A percentile compares a stretch with the other conserved stretches of the same genome.
These are phyloP conservation scores for Pogonomyrmex californicus DNA, from an alignment of 1,140 invertebrate genomes.

Conservation along the genomic window DNA sequence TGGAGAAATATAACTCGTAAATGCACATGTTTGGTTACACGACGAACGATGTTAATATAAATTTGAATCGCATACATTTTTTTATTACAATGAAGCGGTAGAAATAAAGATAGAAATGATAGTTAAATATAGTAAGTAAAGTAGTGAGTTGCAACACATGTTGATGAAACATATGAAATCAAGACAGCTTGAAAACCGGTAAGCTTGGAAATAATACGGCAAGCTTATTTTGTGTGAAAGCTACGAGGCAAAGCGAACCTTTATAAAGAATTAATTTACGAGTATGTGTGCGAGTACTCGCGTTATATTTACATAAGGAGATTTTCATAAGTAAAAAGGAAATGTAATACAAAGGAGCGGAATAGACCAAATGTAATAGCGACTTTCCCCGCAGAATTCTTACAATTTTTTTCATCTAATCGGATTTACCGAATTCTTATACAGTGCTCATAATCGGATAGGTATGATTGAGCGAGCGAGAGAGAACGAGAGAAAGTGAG, in stretches of 20 bases:
- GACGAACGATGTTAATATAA: not conserved
- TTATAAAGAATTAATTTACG: not conserved
- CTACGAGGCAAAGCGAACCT: not conserved
- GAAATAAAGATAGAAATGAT: not conserved
- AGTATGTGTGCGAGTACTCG: not conserved
- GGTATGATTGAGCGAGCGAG: not conserved
- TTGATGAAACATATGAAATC: not conserved
- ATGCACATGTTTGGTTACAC: not conserved
- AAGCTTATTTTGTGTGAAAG: not conserved
- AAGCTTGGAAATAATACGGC: not conserved
- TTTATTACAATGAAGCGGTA: not conserved
- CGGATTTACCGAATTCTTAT: slow-evolving; percentile 6
- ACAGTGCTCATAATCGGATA: slow-evolving; percentile 1
- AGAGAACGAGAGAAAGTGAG: not conserved
- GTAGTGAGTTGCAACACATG: not conserved
- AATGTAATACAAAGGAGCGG: not conserved
- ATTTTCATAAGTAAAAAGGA: not conserved
- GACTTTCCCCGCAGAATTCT: not conserved
- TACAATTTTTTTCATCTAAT: not conserved
- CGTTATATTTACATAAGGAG: not conserved
- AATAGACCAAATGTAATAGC: not conserved
- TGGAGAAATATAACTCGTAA: not conserved
- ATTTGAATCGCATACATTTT: not conserved
- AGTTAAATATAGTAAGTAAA: too few species aligned
- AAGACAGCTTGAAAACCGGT: not conserved